Evolutionary conservation across 1,140 invertebrate genomes (phyloP), one percentile per base, ranked within the genome.

Genomic region (Cyphomyrmex costatus): DNA sequence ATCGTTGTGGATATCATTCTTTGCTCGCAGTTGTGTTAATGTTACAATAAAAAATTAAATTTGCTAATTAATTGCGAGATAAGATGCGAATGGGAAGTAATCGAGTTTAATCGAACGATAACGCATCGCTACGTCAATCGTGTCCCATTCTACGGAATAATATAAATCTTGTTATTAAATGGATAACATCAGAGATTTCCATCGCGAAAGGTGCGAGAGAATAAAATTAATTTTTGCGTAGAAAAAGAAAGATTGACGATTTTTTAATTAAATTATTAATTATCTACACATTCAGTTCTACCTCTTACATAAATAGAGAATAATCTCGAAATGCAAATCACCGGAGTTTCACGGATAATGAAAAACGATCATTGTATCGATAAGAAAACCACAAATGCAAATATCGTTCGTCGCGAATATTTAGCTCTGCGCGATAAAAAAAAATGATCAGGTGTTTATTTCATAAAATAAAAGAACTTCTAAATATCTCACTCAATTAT

Each of bases 81-180:
- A 73, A 60, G 53, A 82, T 60, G 36, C 70, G 14, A 33, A 70
- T 2, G 49, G 19, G 3, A 84, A 58, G n/a, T 46, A 77, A 70
- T 88, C 46, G 1, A 76, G 5, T 53, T 49, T 14, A 80, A 86
- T 82, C 42, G 16, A 77, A 21, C 46, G 42, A 88, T 73, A 84
- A 77, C 0, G 7, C 27, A 68, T n/a, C 24, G 14, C 16, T 65
- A 24, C 27, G 27, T 78, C 33, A 80, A 30, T 66, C 10, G 10
- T 16, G 0, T 53, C 1, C 27, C 16, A 19, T 42, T 42, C 3
- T 60, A 60, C 1, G 27, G 27, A 46, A 30, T n/a, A 12, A 51
- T 65, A 33, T 7, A 24, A n/a, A 70, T 80, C 21, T 49, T 16
- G 36, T 42, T 42, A 42, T 12, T 58, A 68, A 80, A 80, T 58